Evolutionary conservation across 2,888 invertebrate genomes (phyloP).

Genomic region (Emmelina monodactyla): DNA sequence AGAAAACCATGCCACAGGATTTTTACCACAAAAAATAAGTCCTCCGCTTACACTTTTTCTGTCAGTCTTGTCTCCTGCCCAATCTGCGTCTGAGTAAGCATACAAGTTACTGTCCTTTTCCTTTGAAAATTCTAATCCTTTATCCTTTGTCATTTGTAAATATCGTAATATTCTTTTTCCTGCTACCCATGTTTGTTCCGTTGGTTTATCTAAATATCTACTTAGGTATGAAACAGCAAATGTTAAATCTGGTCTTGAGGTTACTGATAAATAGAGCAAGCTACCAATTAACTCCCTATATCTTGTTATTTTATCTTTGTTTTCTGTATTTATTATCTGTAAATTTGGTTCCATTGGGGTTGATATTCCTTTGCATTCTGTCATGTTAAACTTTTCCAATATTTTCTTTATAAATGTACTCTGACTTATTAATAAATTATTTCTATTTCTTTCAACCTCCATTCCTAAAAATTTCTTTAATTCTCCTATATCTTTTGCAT

Average conservation of each 20-base stretch:
- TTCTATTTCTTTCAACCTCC: conserved; percentile 8
- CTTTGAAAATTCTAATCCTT: conserved; percentile 7
- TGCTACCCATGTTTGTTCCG: conserved; percentile 3
- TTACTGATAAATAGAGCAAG: background rate
- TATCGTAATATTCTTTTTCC: conserved; percentile 7
- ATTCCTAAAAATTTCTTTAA: conserved; percentile 10
- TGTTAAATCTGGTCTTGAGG: conserved; percentile 3
- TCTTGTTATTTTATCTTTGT: conserved; percentile 3
- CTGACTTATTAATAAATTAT: conserved; percentile 4
- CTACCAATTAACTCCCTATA: conserved; percentile 9
- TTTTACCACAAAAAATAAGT: conserved; percentile 1
- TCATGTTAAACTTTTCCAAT: conserved; percentile 8
- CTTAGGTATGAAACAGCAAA: conserved; percentile 9
- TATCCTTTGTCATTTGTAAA: conserved; percentile 4
- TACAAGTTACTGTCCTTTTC: conserved; percentile 5
- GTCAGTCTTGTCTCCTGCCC: conserved; percentile 7
- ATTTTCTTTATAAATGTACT: conserved; percentile 5
- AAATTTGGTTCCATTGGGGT: conserved; percentile 8
- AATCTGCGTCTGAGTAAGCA: conserved; percentile 9
- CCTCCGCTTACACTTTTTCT: conserved; percentile 2
- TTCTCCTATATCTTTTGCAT: conserved; percentile 11
- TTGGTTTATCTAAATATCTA: conserved; percentile 8
- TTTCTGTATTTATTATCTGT: background rate
- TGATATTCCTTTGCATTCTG: conserved; percentile 5
- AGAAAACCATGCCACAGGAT: conserved; percentile 4